Conservation (phyloP, 2,797 vertebrate genomes). For the Nothura maculosa region DNA sequence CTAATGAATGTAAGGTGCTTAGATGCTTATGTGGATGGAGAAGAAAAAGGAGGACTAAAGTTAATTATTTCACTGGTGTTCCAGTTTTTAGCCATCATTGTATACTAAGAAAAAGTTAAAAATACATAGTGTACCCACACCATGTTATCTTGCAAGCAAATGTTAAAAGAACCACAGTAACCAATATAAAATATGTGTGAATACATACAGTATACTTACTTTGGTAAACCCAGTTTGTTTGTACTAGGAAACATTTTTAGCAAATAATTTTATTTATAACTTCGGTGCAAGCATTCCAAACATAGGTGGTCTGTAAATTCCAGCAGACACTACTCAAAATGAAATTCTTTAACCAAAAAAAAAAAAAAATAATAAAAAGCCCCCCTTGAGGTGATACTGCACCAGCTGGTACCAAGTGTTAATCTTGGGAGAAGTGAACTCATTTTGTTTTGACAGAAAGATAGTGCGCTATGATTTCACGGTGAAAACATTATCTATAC, state of each 20-base stretch:
- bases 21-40: neutral
- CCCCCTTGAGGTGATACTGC: conserved; percentile 51
- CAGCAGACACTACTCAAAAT: conserved; percentile 66
- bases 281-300: conserved; percentile 74
- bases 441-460: conserved; percentile 58
- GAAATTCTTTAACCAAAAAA: conserved; percentile 59
- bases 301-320: conserved; percentile 72
- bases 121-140: neutral
- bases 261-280: conserved; percentile 76
- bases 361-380: neutral
- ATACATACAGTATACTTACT: conserved; percentile 37
- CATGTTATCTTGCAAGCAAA: conserved; percentile 31
- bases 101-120: neutral
- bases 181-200: conserved; percentile 21
- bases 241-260: conserved; percentile 68
- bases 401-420: conserved; percentile 71
- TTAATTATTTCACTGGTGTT: neutral
- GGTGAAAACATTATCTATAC: conserved; percentile 31
- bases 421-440: conserved; percentile 53
- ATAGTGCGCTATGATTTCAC: conserved; percentile 62
- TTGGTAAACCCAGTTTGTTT: conserved; percentile 64
- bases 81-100: neutral
- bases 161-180: conserved; percentile 30
- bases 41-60: conserved; percentile 3
- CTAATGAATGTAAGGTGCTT: neutral